Evolutionary conservation across 2,888 invertebrate genomes (phyloP).

Genomic region (Drosophila picticornis): DNA sequence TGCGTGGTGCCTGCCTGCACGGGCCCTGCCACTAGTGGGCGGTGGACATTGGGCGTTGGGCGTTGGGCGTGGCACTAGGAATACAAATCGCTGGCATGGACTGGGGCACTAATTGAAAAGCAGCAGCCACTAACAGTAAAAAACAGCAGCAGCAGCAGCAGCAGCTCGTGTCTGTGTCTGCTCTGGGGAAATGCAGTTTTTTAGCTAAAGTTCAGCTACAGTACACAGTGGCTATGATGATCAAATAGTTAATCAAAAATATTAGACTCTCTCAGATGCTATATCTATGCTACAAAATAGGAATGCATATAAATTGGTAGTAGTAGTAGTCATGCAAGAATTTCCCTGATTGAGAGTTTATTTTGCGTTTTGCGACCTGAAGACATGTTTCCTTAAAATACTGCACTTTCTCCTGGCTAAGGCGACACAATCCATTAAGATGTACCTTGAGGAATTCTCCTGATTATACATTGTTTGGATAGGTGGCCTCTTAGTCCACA

Average conservation of each 20-base stretch:
- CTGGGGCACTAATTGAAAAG: slow-evolving; percentile 76
- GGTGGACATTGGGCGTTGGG: slow-evolving; percentile 42
- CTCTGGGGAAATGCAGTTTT: slow-evolving; percentile 52
- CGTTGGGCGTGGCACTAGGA: slow-evolving; percentile 59
- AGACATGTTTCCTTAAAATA: not conserved
- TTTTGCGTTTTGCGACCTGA: not conserved
- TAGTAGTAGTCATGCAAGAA: not conserved
- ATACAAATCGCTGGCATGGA: slow-evolving; percentile 62
- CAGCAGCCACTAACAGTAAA: slow-evolving; percentile 70
- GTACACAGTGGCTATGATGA: slow-evolving; percentile 25
- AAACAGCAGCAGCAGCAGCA: slow-evolving; percentile 16
- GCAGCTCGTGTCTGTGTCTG: slow-evolving; percentile 19
- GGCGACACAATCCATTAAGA: not conserved
- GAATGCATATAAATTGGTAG: too few species aligned
- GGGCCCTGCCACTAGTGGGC: slow-evolving; percentile 2
- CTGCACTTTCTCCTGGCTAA: too few species aligned
- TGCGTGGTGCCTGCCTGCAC: slow-evolving; percentile 29
- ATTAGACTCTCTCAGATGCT: not conserved
- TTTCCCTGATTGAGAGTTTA: not conserved
- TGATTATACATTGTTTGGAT: not conserved
- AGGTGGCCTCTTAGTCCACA: not conserved
- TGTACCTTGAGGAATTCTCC: not conserved
- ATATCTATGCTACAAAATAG: not conserved
- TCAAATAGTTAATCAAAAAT: not conserved
- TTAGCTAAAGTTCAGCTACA: slow-evolving; percentile 38